Base-by-base conservation (phyloP, 2,113 vertebrate genomes). In the Sceloporus tristichus region DNA sequence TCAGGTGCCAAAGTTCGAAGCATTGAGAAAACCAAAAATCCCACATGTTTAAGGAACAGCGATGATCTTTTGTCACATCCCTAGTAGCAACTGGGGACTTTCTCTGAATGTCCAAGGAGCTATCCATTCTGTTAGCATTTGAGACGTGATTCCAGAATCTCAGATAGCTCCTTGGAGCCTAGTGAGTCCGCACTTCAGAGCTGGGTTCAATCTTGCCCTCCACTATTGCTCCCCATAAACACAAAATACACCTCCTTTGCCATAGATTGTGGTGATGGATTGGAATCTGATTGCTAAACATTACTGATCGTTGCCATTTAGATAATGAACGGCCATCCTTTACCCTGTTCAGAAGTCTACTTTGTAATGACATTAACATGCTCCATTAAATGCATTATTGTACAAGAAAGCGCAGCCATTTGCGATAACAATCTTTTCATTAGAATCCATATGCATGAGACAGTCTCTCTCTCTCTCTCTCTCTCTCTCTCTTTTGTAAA, bases 351-450 rank as follows among this genome's bases (percentile, higher is more conserved):
- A 87, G 70, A 91, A 82, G n/a, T 40, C 38, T 53, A 4, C 75
- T 77, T 68, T 38, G 7, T 48, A 82, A 84, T 34, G 16, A 80
- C 14, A 56, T 84, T 23, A 90, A 71, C n/a, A 85, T 0, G 5
- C 53, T 0, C 62, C 21, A 5, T 38, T 66, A 66, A 0, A 0
- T 54, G 10, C 48, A 88, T 84, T 56, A 90, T 74, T 87, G 21
- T 53, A 79, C 40, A 90, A 85, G 85, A 88, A 56, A 85, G 2
- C 48, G n/a, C 25, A 62, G 53, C 38, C 29, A 84, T 38, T 59
- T 85, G 19, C 74, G 76, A 85, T 56, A 8, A 89, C 92, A 92
- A 90, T 16, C 79, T 88, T 90, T 4, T 0, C 62, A 78, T 89
- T 87, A 88, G 11, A 65, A 48, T 81, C 87, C 25, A 38, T 85